Conservation (phyloP, 2,888 invertebrate species). For the Rhogogaster chlorosoma region DNA sequence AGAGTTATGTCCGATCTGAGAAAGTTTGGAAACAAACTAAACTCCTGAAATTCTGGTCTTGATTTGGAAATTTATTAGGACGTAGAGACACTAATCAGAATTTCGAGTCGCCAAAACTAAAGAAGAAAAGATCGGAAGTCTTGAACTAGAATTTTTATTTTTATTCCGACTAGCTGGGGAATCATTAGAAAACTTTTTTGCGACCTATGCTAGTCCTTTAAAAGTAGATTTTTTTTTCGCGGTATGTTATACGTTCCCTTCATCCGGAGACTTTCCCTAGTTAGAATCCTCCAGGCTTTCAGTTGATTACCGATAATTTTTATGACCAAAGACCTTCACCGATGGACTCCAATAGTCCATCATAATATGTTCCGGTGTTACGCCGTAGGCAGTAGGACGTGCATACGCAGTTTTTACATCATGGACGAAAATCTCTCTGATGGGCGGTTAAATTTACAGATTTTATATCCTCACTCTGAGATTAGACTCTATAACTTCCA, state of each 20-base stretch:
- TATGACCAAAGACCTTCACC: neutral
- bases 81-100: too few species aligned
- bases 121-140: too few species aligned
- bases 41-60: too few species aligned
- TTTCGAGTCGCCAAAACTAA: too few species aligned
- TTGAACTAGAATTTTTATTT: too few species aligned
- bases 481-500: conserved; percentile 26
- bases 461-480: neutral
- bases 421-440: conserved; percentile 26
- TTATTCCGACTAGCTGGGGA: too few species aligned
- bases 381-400: conserved; percentile 46
- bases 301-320: neutral
- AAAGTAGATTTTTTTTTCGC: neutral
- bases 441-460: conserved; percentile 22
- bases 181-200: neutral
- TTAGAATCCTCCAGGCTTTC: neutral
- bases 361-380: neutral
- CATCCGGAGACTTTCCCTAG: neutral
- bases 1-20: too few species aligned
- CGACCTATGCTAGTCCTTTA: neutral
- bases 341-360: neutral
- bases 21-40: too few species aligned
- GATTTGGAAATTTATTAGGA: too few species aligned
- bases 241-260: neutral
- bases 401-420: neutral